phyloP scores from a whole-genome alignment of 2,888 invertebrate species.

The Gastrophysa polygoni region DNA sequence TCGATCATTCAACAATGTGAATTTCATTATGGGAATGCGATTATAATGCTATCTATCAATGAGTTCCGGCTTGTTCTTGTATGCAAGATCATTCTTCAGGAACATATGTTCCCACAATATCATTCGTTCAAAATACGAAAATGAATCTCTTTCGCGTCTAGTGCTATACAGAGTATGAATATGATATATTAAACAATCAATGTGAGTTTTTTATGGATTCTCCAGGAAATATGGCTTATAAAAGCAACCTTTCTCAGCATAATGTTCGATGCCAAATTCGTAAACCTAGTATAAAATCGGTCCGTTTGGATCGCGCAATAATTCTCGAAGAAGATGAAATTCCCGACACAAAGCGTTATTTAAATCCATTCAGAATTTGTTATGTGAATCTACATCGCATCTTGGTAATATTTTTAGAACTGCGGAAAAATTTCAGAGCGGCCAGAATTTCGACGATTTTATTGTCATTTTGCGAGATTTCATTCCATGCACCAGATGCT shows the following conservation, averaged over 20 bases:
- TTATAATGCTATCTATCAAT: too few species aligned
- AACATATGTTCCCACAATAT: too few species aligned
- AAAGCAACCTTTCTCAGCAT: background rate
- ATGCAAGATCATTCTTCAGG: too few species aligned
- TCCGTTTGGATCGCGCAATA: background rate
- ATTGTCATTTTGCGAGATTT: constrained; percentile 9
- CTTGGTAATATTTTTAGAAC: constrained; percentile 7
- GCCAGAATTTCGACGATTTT: constrained; percentile 7
- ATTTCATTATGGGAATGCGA: too few species aligned
- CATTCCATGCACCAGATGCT: constrained; percentile 6
- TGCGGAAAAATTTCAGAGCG: background rate
- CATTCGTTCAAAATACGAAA: too few species aligned
- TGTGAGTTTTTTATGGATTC: background rate
- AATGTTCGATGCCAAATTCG: constrained; percentile 1
- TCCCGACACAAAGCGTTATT: background rate
- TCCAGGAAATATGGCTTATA: background rate
- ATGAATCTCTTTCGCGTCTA: too few species aligned
- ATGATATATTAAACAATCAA: too few species aligned
- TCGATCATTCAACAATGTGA: too few species aligned
- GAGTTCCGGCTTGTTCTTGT: too few species aligned
- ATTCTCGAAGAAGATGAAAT: background rate
- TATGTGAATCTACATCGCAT: constrained; percentile 9
- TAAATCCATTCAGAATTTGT: constrained; percentile 13
- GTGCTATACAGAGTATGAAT: too few species aligned
- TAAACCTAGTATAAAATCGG: background rate